Evolutionary conservation across 1,140 invertebrate species (phyloP), one percentile per base, ranked within the genome.

Genomic region (Octopus sinensis): DNA sequence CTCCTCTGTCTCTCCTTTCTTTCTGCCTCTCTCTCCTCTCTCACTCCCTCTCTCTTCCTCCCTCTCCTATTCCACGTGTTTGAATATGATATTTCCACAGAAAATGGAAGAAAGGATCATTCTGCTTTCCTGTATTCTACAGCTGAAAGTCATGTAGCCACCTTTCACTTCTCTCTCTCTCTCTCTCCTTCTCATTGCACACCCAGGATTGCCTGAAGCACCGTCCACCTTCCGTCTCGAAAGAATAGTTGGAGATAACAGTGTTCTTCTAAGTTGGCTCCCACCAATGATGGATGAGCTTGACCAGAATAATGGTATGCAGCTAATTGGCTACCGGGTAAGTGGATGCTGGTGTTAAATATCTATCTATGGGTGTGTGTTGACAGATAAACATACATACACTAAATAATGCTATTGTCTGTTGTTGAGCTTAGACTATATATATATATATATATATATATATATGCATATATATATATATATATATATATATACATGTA

Each of bases 261-360:
- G 83, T 82, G 75, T 88, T 5, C 52, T 88, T 82, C 81, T 88
- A 75, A 84, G 85, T 82, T 89, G 88, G 88, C 81, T 78, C 82
- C 86, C 86, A 52, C 86, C 87, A n/a, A 71, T 75, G 43, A 73
- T 87, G 51, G 85, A 87, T 78, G 82, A 85, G 52, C 76, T 83
- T 10, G 85, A 82, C 51, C 73, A 82, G 10, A 88, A 78, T 76
- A 87, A 87, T 77, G 85, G 84, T 23, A 82, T 79, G 51, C 81
- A 86, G 53, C 81, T 88, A 17, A 83, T 83, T 23, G 88, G 88
- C 13, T 89, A 88, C 76, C 85, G 84, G 84, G 88, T 89, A 80
- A 81, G 83, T 81, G 53, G 13, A 77, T 43, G 30, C 3, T 43
- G 30, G 1, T 43, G 1, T 43, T 43, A 43, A 71, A 51, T 73